A percentile compares a stretch with the other conserved stretches of the same genome.
These are phyloP conservation scores for Incurvaria masculella DNA, from an alignment of 2,888 invertebrate genomes.

Conservation along the genomic window DNA sequence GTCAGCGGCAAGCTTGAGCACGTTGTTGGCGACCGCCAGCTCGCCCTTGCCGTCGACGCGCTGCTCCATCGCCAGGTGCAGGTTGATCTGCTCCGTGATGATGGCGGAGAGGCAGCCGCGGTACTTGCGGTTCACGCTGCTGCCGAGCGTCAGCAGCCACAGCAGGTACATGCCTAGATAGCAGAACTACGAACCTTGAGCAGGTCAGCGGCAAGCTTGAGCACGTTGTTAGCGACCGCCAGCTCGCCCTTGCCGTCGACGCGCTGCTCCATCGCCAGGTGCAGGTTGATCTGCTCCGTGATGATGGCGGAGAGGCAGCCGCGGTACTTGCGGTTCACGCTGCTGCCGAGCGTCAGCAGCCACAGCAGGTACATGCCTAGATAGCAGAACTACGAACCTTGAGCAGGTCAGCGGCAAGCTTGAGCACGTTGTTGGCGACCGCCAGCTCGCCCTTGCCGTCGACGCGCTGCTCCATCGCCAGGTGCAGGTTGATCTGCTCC, in stretches of 20 bases:
- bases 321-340: conserved; percentile 84
- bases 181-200: conserved; percentile 88
- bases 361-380: conserved; percentile 87
- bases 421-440: conserved; percentile 93
- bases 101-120: conserved; percentile 93
- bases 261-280: conserved; percentile 86
- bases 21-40: conserved; percentile 92
- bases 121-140: conserved; percentile 80
- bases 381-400: conserved; percentile 88
- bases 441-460: conserved; percentile 95
- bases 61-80: conserved; percentile 86
- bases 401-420: conserved; percentile 89
- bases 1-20: conserved; percentile 92
- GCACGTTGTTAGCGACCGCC: conserved; percentile 92
- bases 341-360: conserved; percentile 85
- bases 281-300: no score
- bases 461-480: conserved; percentile 93
- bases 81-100: conserved; percentile 90
- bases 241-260: conserved; percentile 96
- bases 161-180: conserved; percentile 87
- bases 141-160: conserved; percentile 89
- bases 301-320: conserved; percentile 90
- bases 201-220: conserved; percentile 92
- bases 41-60: conserved; percentile 97
- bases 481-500: conserved; percentile 9